Conservation (phyloP, 2,113 vertebrate genomes). For the Mirza zaza region DNA sequence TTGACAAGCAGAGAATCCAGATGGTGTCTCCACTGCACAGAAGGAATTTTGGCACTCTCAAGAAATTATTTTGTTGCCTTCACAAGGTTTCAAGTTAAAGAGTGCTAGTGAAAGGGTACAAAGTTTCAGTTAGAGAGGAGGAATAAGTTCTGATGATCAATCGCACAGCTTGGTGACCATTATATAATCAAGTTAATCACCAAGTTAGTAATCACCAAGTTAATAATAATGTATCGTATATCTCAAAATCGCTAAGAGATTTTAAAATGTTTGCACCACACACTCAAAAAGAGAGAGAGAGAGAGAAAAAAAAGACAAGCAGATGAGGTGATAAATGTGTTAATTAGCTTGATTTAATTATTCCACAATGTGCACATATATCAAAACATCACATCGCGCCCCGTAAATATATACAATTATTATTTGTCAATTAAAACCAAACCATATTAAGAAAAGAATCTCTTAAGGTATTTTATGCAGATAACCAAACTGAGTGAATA, state of each 20-base stretch:
- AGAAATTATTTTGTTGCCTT: not conserved
- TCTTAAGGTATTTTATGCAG: not conserved
- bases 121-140: not conserved
- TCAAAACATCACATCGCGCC: not conserved
- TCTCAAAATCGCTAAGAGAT: not conserved
- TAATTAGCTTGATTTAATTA: not conserved
- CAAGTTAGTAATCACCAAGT: not conserved
- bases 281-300: no score
- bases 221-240: not conserved
- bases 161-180: not conserved
- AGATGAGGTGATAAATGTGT: not conserved
- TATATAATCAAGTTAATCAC: no score
- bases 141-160: not conserved
- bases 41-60: not conserved
- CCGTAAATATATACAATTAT: not conserved
- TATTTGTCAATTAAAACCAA: not conserved
- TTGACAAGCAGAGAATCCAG: not conserved
- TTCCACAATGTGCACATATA: not conserved
- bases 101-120: not conserved
- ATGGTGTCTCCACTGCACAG: not conserved
- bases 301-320: not conserved
- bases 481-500: not conserved
- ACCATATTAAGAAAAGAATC: not conserved
- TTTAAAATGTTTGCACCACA: not conserved
- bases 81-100: not conserved